Percentiles rank a stretch among this genome's conserved stretches.
These are phyloP conservation scores for Clarias gariepinus DNA, from an alignment of 2,113 vertebrate species.

Conservation along the genomic window DNA sequence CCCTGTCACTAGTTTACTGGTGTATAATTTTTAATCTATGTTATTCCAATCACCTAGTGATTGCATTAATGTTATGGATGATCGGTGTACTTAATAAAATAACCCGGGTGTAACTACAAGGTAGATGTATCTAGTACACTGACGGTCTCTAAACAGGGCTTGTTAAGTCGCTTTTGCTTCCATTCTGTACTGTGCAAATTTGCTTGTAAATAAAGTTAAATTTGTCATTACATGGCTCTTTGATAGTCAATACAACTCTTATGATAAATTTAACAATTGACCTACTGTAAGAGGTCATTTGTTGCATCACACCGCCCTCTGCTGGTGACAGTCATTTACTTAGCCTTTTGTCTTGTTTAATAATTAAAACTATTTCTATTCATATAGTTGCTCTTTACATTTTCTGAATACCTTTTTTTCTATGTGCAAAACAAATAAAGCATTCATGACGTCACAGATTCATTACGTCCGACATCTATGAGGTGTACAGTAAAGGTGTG, in stretches of 20 bases:
- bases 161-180: not conserved
- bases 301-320: conserved; percentile 33
- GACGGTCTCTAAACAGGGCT: not conserved
- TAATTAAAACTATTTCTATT: not conserved
- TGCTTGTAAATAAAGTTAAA: too few species aligned
- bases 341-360: too few species aligned
- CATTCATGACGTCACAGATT: not conserved
- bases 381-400: not conserved
- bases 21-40: too few species aligned
- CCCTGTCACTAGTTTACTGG: too few species aligned
- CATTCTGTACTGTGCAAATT: not conserved
- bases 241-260: too few species aligned
- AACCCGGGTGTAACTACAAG: not conserved
- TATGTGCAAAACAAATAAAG: too few species aligned
- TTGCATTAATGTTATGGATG: too few species aligned
- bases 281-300: too few species aligned
- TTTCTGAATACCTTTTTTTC: too few species aligned
- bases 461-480: not conserved
- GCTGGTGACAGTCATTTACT: not conserved
- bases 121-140: not conserved
- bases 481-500: not conserved
- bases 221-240: too few species aligned
- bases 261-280: too few species aligned
- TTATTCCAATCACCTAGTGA: too few species aligned
- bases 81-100: not conserved